These are phyloP conservation scores for Zaprionus inermis DNA, from an alignment of 1,140 invertebrate species.

Conservation along the genomic window DNA sequence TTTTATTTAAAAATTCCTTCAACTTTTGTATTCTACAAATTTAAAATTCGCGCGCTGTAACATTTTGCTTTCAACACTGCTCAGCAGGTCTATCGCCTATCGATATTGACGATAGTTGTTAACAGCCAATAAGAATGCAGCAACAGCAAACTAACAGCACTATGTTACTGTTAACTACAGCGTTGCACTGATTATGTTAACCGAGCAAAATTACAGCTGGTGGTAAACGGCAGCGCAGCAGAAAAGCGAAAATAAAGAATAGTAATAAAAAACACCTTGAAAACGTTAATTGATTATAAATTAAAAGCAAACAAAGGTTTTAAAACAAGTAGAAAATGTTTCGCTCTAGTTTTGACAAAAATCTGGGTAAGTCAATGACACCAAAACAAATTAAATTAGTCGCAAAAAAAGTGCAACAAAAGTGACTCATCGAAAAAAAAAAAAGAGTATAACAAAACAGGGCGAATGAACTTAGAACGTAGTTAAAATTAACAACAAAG, in stretches of 20 bases:
- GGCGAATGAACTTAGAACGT: constrained; percentile 54
- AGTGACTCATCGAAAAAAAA: constrained; percentile 67
- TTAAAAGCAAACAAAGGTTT: constrained; percentile 1
- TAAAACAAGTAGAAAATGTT: constrained; percentile 63
- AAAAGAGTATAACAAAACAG: constrained; percentile 53
- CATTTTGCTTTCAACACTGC: not conserved
- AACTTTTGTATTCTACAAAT: not conserved
- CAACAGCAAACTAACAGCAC: not conserved
- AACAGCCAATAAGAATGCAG: not conserved
- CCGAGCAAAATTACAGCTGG: not conserved
- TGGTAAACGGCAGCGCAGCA: constrained; percentile 1
- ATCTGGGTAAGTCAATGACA: constrained; percentile 67
- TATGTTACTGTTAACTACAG: not conserved
- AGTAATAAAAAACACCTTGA: constrained; percentile 18
- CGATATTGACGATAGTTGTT: constrained; percentile 1
- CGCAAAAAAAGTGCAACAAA: constrained; percentile 36
- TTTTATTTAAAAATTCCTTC: not conserved
- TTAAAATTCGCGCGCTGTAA: not conserved
- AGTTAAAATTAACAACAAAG: constrained; percentile 29
- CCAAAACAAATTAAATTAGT: not conserved
- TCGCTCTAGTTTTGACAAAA: constrained; percentile 81
- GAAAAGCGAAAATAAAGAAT: constrained; percentile 5
- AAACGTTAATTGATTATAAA: not conserved
- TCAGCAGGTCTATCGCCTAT: not conserved
- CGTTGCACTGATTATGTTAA: not conserved